These are phyloP conservation scores for Brachyhypopomus gauderio DNA, from an alignment of 2,113 vertebrate genomes.

Conservation along the genomic window DNA sequence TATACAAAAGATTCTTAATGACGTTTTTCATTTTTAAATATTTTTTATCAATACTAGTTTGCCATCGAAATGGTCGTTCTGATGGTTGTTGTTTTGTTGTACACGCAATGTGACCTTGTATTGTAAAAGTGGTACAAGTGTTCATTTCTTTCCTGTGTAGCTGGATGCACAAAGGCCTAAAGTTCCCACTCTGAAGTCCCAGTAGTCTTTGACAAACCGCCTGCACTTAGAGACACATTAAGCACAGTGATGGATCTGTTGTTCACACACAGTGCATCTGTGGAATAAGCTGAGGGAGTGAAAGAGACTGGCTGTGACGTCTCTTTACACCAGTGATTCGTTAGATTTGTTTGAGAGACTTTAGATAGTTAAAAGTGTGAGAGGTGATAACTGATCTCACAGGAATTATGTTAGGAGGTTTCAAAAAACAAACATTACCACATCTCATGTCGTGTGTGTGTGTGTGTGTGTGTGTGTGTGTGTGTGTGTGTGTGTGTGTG, in stretches of 20 bases:
- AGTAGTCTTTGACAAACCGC: not conserved
- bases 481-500: no score
- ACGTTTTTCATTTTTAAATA: no score
- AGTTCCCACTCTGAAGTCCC: not conserved
- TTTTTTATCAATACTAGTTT: no score
- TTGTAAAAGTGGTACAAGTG: not conserved
- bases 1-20: no score
- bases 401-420: not conserved
- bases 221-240: not conserved
- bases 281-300: not conserved
- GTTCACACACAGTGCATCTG: not conserved
- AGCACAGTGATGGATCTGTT: not conserved
- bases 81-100: no score
- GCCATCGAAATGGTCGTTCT: no score
- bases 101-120: no score
- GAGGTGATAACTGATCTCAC: conserved; percentile 28
- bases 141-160: not conserved
- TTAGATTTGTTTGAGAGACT: conserved; percentile 6
- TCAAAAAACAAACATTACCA: conserved; percentile 7
- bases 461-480: no score
- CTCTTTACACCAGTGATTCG: conserved; percentile 41
- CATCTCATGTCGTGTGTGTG: not conserved
- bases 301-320: not conserved
- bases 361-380: conserved; percentile 1
- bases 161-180: not conserved